Base-by-base conservation (phyloP, 1,140 invertebrate genomes). In the Chionoecetes opilio region DNA sequence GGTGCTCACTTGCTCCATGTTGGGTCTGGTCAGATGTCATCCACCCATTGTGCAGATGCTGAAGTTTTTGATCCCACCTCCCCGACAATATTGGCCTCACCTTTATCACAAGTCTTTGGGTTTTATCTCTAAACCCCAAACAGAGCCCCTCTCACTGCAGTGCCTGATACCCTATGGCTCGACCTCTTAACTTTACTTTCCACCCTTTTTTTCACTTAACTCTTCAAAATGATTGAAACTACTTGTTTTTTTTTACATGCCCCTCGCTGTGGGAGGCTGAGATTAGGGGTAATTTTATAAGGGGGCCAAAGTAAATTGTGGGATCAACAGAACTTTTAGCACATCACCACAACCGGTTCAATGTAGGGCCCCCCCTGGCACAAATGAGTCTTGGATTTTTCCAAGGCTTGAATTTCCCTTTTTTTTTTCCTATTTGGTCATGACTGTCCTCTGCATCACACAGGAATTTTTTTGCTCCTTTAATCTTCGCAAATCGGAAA, bases 221-320 rank as follows among this genome's bases (percentile, higher is more conserved):
- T 87, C 96, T 96, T 96, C 63, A 96, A 85, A n/a, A n/a, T n/a
- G n/a, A 85, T 87, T 96, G 21, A 96, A 34, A 95, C 96, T 9
- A 96, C 88, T 82, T 95, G 85, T 31, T 96, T 46, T 75, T 90
- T 96, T n/a, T n/a, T n/a, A n/a, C 31, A 96, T 94, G 85, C 92
- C 88, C 96, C 96, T 85, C 96, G 90, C 35, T 96, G 87, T 53
- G 93, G n/a, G 96, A 96, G 9, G 92, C 90, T 75, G 94, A 95
- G 96, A 96, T 91, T 96, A 95, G 94, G 94, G 96, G 94, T 85
- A 96, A 84, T 95, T 96, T 95, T 88, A 37, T 26, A 89, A 75
- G n/a, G 37, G 32, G 17, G 37, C 93, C 88, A 94, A 91, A 94
- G 46, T 91, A 91, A 37, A 46, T 63, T 17, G 34, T 82, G 88